phyloP scores from a whole-genome alignment of 2,113 vertebrate species.

The Erythrocebus patas region DNA sequence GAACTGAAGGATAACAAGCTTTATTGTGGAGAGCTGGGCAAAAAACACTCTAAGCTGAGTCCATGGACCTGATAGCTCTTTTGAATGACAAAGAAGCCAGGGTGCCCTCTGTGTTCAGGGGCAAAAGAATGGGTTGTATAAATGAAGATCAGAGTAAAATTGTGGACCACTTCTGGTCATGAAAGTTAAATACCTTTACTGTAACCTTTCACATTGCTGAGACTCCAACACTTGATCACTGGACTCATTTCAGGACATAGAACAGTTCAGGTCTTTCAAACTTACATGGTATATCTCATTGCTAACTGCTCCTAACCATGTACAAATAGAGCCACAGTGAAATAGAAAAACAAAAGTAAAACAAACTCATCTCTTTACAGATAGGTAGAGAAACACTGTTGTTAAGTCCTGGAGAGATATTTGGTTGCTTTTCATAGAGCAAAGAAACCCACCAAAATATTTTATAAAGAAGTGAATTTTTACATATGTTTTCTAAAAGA shows the following conservation, averaged over 20 bases:
- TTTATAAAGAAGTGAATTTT: neutral
- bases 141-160: neutral
- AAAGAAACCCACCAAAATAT: neutral
- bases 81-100: neutral
- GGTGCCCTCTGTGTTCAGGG: neutral
- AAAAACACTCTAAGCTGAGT: neutral
- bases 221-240: neutral
- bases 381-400: neutral
- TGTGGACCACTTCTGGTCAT: neutral
- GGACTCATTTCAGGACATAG: neutral
- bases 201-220: neutral
- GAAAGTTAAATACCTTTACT: neutral
- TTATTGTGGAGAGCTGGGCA: neutral
- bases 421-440: neutral
- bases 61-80: neutral
- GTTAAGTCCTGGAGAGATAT: neutral
- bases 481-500: neutral
- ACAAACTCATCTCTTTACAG: neutral
- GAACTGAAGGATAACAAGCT: neutral
- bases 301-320: neutral
- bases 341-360: neutral
- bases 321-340: neutral
- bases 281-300: neutral
- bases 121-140: neutral
- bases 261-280: neutral